Conservation (phyloP, 2,797 vertebrate genomes). For the Chrysocyon brachyurus region DNA sequence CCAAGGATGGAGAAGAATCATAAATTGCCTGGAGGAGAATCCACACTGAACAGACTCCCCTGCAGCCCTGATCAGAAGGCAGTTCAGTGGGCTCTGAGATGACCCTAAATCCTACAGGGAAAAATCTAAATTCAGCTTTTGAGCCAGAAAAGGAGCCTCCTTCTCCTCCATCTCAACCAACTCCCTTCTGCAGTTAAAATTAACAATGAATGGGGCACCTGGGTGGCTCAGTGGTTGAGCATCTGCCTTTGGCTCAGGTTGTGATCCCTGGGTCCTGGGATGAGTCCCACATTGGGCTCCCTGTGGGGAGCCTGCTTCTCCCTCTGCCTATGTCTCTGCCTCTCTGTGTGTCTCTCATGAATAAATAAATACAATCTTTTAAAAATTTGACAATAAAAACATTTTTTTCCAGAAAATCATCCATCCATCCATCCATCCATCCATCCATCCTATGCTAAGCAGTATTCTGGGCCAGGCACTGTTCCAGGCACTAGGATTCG, state of each 20-base stretch:
- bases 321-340: too few relatives aligned
- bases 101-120: background rate
- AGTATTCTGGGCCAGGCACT: background rate
- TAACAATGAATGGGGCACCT: background rate
- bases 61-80: background rate
- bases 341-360: too few relatives aligned
- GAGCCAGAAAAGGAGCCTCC: background rate
- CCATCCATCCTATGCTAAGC: background rate
- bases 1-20: too few relatives aligned
- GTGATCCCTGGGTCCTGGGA: too few relatives aligned
- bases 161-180: background rate
- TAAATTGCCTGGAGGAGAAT: fast-evolving
- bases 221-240: too few relatives aligned
- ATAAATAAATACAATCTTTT: too few relatives aligned
- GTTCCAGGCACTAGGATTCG: background rate
- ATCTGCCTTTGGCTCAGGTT: too few relatives aligned
- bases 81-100: background rate
- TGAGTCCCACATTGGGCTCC: too few relatives aligned
- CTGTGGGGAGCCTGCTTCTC: too few relatives aligned
- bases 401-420: background rate
- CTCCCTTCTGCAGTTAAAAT: background rate
- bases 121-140: background rate
- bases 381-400: too few relatives aligned
- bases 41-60: background rate
- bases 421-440: too few relatives aligned